Evolutionary conservation across 2,797 vertebrate genomes (phyloP).

Genomic region (Halcyon badia): DNA sequence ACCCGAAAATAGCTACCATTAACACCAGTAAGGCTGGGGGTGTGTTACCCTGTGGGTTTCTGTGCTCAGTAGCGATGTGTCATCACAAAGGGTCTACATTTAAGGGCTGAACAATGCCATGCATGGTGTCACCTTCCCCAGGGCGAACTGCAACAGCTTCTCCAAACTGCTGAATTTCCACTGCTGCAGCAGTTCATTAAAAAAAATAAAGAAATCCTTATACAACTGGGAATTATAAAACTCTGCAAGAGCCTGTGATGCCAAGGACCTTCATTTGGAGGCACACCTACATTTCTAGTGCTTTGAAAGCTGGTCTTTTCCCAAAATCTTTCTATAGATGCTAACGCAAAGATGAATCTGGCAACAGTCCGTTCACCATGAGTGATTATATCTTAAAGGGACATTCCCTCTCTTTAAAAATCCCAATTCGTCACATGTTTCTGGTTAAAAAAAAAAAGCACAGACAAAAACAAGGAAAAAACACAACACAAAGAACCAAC

Average conservation of each 20-base stretch:
- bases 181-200: background rate
- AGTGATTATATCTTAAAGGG: slow-evolving; percentile 49
- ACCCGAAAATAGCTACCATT: slow-evolving; percentile 1
- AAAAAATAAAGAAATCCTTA: background rate
- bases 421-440: slow-evolving; percentile 47
- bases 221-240: slow-evolving; percentile 50
- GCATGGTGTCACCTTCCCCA: slow-evolving; percentile 43
- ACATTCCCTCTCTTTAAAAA: slow-evolving; percentile 24
- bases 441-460: background rate
- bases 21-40: background rate
- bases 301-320: slow-evolving; percentile 11
- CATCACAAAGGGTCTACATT: background rate
- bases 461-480: background rate
- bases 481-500: background rate
- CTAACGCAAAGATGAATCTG: slow-evolving; percentile 30
- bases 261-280: slow-evolving; percentile 23
- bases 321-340: slow-evolving; percentile 37
- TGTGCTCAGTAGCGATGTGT: background rate
- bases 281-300: background rate
- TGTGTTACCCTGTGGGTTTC: slow-evolving; percentile 20
- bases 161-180: slow-evolving; percentile 27
- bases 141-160: slow-evolving; percentile 21
- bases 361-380: slow-evolving; percentile 14
- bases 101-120: background rate
- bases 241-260: background rate